These are phyloP conservation scores for Bombus balteatus DNA, from an alignment of 1,140 invertebrate species.

Conservation along the genomic window DNA sequence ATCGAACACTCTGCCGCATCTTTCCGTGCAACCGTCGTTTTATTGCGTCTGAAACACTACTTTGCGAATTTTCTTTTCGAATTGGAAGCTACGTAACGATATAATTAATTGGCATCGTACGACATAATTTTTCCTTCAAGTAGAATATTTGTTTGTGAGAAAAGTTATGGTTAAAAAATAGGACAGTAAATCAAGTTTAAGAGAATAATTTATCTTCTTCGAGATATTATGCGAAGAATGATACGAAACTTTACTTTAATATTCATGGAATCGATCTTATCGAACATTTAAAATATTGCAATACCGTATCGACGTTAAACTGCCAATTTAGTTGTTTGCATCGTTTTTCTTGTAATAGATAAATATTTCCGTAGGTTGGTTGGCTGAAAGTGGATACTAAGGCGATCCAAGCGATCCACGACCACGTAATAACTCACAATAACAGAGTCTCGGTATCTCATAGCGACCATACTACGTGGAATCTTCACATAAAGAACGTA, in stretches of 20 bases:
- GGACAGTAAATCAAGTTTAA: no score
- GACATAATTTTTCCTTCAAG: no score
- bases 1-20: neutral
- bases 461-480: conserved; percentile 91
- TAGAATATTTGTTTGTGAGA: no score
- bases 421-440: conserved; percentile 94
- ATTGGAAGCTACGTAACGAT: neutral
- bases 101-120: neutral
- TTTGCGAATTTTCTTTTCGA: neutral
- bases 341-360: neutral
- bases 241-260: no score
- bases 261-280: no score
- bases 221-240: no score
- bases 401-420: conserved; percentile 93
- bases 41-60: neutral
- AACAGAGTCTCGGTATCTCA: conserved; percentile 90
- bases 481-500: conserved; percentile 91
- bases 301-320: no score
- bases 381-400: conserved; percentile 95
- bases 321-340: neutral
- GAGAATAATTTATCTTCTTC: no score
- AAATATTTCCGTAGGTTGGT: conserved; percentile 86
- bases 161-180: no score
- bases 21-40: neutral
- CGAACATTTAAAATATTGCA: no score